Base-by-base conservation (phyloP, 2,888 invertebrate species). In the Germaria angustata region DNA sequence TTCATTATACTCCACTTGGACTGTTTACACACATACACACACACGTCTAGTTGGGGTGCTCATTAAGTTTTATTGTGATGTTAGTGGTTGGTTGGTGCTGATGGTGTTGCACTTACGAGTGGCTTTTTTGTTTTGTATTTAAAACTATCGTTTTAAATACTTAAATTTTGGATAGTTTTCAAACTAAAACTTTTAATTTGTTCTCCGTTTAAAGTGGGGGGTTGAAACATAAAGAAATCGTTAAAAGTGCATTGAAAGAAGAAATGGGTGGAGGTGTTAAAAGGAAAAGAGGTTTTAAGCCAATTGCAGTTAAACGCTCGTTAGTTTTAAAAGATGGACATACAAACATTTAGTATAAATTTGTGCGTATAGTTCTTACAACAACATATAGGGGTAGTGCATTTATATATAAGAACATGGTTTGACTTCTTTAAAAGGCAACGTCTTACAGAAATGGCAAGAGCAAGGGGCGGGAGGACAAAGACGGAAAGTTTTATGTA, bases 91-190 rank as follows among this genome's bases (percentile, higher is more conserved):
- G 72, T 49, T 81, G 55, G 57, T 80, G 39, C 61, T 75, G 75
- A 66, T 72, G 57, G 65, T 80, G 80, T 51, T 79, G 61, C 61
- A 59, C 65, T 82, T 82, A 82, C 81, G 81, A 82, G 81, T 82
- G 81, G 81, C 81, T 82, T 78, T 79, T 59, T 15, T 15, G 2
- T 24, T 53, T n/a, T n/a, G 20, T n/a, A 9, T 59, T 57, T 20
- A 46, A 9, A 17, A 32, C 39, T 76, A 20, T 28, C 4, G 28
- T 71, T 71, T 28, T 13, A 28, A 68, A 22, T 32, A 13, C n/a
- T 39, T 32, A 11, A n/a, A 34, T 17, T 76, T 28, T 59, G 34
- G 7, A 66, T 57, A 49, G 57, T 49, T 57, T 66, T 49, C 0
- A 68, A 76, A 68, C 32, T 32, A 59, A 76, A 76, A 61, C 36